Percentiles rank a stretch among this genome's conserved stretches.
These are phyloP conservation scores for Amphiprion clarkii DNA, from an alignment of 2,797 vertebrate genomes.

Conservation along the genomic window DNA sequence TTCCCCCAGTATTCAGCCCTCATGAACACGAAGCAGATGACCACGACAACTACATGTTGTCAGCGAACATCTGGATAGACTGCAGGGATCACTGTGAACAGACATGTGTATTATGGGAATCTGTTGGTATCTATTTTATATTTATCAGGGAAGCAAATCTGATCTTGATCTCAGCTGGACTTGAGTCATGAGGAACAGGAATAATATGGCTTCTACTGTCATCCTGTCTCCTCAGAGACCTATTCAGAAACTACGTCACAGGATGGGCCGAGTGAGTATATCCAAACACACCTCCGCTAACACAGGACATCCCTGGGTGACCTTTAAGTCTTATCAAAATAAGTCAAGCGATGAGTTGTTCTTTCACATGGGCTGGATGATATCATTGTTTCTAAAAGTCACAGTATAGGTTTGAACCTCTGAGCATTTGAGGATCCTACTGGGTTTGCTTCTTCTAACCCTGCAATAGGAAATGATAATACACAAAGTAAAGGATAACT, in stretches of 20 bases:
- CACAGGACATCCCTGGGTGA: constrained; percentile 68
- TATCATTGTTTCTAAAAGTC: constrained; percentile 52
- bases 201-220: constrained; percentile 52
- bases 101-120: not conserved
- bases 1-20: no score
- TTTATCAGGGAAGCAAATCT: constrained; percentile 24
- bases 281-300: constrained; percentile 71
- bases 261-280: constrained; percentile 71
- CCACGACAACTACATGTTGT: not conserved
- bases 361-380: constrained; percentile 36
- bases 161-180: constrained; percentile 50
- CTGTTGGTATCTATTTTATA: not conserved
- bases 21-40: not conserved
- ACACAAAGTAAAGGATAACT: not conserved
- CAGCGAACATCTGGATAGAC: not conserved
- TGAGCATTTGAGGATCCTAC: not conserved
- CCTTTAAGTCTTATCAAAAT: constrained; percentile 70
- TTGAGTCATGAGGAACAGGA: constrained; percentile 69
- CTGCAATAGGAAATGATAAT: not conserved
- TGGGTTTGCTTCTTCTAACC: constrained; percentile 12
- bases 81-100: no score
- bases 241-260: constrained; percentile 67
- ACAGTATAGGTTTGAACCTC: constrained; percentile 27
- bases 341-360: constrained; percentile 51
- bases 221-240: constrained; percentile 68